Conservation (phyloP, 2,888 invertebrate genomes). For the Netelia inedita region DNA sequence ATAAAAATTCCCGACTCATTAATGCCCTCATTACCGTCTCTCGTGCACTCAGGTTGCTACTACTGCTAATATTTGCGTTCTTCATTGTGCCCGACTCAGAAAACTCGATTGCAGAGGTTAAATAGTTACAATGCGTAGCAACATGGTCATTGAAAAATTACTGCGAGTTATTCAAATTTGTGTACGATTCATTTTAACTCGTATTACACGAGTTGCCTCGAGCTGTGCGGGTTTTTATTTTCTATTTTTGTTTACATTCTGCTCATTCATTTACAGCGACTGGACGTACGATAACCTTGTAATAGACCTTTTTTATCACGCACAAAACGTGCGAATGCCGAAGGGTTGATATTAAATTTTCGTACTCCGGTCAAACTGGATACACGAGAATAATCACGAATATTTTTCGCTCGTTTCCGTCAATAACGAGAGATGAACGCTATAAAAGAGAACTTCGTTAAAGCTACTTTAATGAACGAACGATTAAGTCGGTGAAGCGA, state of each 20-base stretch:
- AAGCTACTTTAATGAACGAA: constrained; percentile 55
- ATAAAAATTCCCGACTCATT: neutral
- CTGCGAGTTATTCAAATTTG: constrained; percentile 22
- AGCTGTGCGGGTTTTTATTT: neutral
- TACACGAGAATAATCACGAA: neutral
- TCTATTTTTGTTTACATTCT: neutral
- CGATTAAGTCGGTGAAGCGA: constrained; percentile 54
- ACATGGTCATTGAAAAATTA: neutral
- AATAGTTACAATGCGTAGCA: neutral
- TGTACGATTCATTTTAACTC: neutral
- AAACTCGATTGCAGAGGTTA: neutral
- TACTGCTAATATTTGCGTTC: neutral
- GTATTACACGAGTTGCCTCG: neutral
- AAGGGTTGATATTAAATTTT: neutral
- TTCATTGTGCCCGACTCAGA: neutral
- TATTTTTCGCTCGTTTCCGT: constrained; percentile 11
- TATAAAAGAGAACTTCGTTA: constrained; percentile 50
- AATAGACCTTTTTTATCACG: neutral
- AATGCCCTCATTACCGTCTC: neutral
- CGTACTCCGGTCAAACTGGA: too few species aligned
- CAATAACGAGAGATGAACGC: constrained; percentile 41
- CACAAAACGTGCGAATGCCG: neutral
- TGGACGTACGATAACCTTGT: neutral
- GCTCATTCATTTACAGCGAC: neutral
- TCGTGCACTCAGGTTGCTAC: neutral